Percentiles rank a stretch among this genome's conserved stretches.
Conservation (phyloP, 1,140 invertebrate genomes). For the Pseudachorutes palmiensis region DNA sequence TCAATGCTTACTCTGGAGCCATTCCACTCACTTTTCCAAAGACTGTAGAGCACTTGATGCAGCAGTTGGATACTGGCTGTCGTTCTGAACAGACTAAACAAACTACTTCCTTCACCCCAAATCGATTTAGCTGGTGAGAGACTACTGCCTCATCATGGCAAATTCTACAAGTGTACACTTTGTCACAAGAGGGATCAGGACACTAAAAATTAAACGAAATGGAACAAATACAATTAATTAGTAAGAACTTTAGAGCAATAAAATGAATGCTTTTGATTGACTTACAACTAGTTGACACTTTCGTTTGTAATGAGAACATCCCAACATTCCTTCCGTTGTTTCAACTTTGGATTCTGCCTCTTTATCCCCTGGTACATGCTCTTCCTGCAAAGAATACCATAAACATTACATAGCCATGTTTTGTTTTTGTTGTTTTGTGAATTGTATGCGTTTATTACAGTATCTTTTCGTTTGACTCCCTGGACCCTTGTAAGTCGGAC, state of each 20-base stretch:
- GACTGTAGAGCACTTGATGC: constrained; percentile 60
- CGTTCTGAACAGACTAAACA: constrained; percentile 70
- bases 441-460: too few species aligned
- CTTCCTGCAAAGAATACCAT: too few species aligned
- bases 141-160: constrained; percentile 79
- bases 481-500: too few species aligned
- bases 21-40: constrained; percentile 60
- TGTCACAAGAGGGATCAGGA: constrained; percentile 13
- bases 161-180: constrained; percentile 52
- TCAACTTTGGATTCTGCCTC: too few species aligned
- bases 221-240: neutral
- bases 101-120: constrained; percentile 68
- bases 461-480: too few species aligned
- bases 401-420: too few species aligned
- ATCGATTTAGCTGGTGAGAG: constrained; percentile 65
- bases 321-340: too few species aligned
- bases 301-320: constrained; percentile 22
- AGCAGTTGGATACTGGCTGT: constrained; percentile 68
- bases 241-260: neutral
- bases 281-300: constrained; percentile 26
- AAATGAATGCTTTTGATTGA: neutral
- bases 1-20: too few species aligned
- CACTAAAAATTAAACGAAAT: constrained; percentile 9
- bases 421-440: too few species aligned
- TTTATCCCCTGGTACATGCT: too few species aligned